Evolutionary conservation across 1,140 invertebrate genomes (phyloP), one percentile per base, ranked within the genome.

Genomic region (Melitaea cinxia): DNA sequence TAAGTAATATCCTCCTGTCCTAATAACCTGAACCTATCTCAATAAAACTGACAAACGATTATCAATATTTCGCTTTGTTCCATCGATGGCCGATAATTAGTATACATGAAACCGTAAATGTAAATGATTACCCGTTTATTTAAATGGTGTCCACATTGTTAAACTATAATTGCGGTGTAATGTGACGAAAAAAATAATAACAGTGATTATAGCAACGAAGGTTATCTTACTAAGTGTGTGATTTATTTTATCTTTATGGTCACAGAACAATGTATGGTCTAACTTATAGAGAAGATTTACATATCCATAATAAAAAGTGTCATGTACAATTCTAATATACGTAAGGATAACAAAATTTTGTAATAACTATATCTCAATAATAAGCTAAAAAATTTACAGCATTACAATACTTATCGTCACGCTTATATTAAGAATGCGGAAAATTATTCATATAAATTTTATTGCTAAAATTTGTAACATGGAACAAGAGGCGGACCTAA

Each of bases 81-180:
- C 63, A n/a, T 52, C 45, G 53, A 58, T 33, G 56, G 63, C 45
- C 17, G 6, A 37, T 37, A 53, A 65, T 65, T 58, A 65, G 19
- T 65, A 47, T 59, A 55, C 17, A 57, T 65, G 50, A 33, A 59
- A 59, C 63, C 56, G 35, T 65, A 65, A 65, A 65, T 30, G 63
- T 53, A 39, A 23, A 54, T 53, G 47, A 59, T 65, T 59, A 59
- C 35, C 57, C 56, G 35, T 28, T 59, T 33, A 39, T 53, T 59
- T 45, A 53, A 59, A 19, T n/a, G 35, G 28, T 47, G 24, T n/a
- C 56, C 56, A 28, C 47, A 30, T 58, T 49, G 3, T 33, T 14
- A 17, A 37, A 21, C 50, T 10, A 19, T 65, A 59, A 65, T 65
- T 54, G 23, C 19, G 23, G 26, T 54, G 45, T 58, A 59, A 52